A percentile compares a stretch with the other conserved stretches of the same genome.
These are phyloP conservation scores for Epistrophella euchroma DNA, from an alignment of 2,888 invertebrate genomes.

Conservation along the genomic window DNA sequence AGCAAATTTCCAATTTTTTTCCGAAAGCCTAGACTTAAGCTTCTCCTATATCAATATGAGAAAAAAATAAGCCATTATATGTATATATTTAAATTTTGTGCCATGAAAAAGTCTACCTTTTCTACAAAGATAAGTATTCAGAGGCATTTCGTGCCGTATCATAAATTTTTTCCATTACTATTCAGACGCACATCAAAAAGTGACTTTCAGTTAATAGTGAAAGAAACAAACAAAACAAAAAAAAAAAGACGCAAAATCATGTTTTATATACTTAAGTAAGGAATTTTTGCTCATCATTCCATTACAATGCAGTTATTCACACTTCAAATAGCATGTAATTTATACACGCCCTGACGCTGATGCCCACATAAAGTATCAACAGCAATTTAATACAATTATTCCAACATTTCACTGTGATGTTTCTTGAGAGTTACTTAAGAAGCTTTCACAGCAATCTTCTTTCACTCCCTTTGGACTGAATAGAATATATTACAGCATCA, in stretches of 20 bases:
- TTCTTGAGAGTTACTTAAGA: constrained; percentile 51
- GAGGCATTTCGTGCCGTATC: not conserved
- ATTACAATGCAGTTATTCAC: constrained; percentile 30
- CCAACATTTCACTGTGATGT: constrained; percentile 16
- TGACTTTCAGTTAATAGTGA: constrained; percentile 1
- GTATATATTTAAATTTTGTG: not conserved
- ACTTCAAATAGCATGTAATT: constrained; percentile 35
- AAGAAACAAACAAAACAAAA: not conserved
- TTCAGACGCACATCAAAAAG: not conserved
- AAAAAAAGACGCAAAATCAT: constrained; percentile 14
- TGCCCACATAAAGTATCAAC: constrained; percentile 19
- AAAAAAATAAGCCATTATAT: not conserved
- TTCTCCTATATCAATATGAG: no score
- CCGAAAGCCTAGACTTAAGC: no score
- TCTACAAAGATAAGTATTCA: no score
- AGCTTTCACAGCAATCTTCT: constrained; percentile 43
- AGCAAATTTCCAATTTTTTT: no score
- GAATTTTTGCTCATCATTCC: constrained; percentile 28
- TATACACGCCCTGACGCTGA: constrained; percentile 24
- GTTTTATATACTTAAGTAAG: not conserved
- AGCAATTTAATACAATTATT: constrained; percentile 64
- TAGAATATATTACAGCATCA: constrained; percentile 3
- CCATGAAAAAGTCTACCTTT: not conserved
- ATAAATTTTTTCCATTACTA: constrained; percentile 8
- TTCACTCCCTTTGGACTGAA: constrained; percentile 19